Evolutionary conservation across 2,113 vertebrate genomes (phyloP), one percentile per base, ranked within the genome.

Genomic region (Chionodraco myersi): DNA sequence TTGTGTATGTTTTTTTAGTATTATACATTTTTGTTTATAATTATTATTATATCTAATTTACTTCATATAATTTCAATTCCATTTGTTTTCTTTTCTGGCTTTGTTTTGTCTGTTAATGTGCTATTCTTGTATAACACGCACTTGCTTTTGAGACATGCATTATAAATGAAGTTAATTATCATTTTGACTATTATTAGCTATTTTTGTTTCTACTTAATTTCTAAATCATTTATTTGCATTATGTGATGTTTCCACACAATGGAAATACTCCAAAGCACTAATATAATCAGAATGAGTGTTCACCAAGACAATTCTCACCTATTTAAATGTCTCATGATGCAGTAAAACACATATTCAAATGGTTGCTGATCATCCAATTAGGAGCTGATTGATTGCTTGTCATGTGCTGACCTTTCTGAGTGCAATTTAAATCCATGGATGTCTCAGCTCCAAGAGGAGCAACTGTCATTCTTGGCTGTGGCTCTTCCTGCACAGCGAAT

Each of bases 391-490:
- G 92, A 89, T 88, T 77, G 88, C 75, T 75, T 76, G 90, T 89
- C 88, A 89, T 90, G 88, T 81, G 80, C 59, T 90, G 89, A 91
- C 91, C 90, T 92, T 93, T 90, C 63, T 66, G 71, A 87, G 88
- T 90, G 94, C 92, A 95, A 93, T 92, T 89, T 94, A 89, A 94
- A 94, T 92, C 90, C 94, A 92, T 77, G 77, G 76, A 89, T 85
- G 92, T 95, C 94, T 95, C 94, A 94, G 95, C 94, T 96, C 92
- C 89, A 96, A 95, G 84, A 86, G 90, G 84, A 94, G 95, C 96
- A 97, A 96, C 96, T 98, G 96, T 96, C 96, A 90, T 94, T 96
- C 94, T 95, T 97, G 97, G 96, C 96, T 59, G 93, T 85, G 80
- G 92, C 90, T 88, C 88, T 90, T 95, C 89, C 80, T 91, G 93